phyloP scores from a whole-genome alignment of 2,113 vertebrate species.

The Pangasianodon hypophthalmus region DNA sequence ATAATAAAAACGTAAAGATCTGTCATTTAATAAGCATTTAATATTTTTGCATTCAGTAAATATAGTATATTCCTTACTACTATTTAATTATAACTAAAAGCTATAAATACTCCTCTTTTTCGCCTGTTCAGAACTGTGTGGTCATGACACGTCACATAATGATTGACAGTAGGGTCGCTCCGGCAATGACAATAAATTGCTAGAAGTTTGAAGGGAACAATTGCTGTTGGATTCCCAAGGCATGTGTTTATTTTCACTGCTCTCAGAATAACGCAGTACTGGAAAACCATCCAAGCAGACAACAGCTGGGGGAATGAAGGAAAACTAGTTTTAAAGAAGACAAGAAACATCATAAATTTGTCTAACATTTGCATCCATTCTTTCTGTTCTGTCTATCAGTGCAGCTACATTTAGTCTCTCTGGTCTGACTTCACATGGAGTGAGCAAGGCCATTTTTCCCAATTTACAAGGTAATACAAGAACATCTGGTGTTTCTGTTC shows the following conservation, averaged over 20 bases:
- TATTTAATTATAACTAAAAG: not conserved
- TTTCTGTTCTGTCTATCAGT: constrained; percentile 4
- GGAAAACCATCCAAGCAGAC: constrained; percentile 63
- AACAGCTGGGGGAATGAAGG: constrained; percentile 29
- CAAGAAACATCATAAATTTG: not conserved
- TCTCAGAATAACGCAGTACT: constrained; percentile 71
- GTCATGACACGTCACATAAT: no score
- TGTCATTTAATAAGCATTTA: not conserved
- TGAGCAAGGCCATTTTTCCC: not conserved
- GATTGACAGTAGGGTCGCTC: no score
- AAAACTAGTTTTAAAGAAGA: constrained; percentile 11
- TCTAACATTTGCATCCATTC: constrained; percentile 10
- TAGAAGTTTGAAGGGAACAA: not conserved
- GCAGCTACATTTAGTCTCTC: not conserved
- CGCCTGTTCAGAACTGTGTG: not conserved
- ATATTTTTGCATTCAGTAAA: no score
- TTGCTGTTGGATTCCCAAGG: constrained; percentile 79
- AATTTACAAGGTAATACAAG: not conserved
- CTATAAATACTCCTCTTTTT: not conserved
- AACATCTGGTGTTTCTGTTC: constrained; percentile 8
- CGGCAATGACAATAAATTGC: no score
- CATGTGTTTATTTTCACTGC: constrained; percentile 83
- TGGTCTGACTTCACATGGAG: not conserved
- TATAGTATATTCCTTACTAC: not conserved
- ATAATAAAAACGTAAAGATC: not conserved